A percentile compares a stretch with the other conserved stretches of the same genome.
phyloP scores from a whole-genome alignment of 1,140 invertebrate species.

The Drosophila kikkawai region DNA sequence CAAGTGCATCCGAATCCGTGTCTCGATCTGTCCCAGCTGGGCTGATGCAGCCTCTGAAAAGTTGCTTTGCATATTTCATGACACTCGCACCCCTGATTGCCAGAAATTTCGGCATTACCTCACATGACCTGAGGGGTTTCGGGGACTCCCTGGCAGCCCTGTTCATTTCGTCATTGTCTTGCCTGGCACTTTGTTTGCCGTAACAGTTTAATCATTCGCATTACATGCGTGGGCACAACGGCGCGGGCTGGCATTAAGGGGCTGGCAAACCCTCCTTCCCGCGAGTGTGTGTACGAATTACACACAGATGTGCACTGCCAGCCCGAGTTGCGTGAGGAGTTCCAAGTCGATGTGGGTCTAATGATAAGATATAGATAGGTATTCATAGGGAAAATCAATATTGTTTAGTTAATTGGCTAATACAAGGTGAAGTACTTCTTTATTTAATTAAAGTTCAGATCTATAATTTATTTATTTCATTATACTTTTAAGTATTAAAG shows the following conservation, averaged over 20 bases:
- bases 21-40: conserved; percentile 54
- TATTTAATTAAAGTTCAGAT: too few relatives aligned
- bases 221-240: conserved; percentile 56
- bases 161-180: conserved; percentile 78
- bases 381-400: neutral
- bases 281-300: conserved; percentile 43
- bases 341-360: neutral
- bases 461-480: neutral
- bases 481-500: neutral
- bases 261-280: neutral
- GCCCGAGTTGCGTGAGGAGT: conserved; percentile 19
- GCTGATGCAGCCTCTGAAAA: conserved; percentile 54
- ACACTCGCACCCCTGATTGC: conserved; percentile 58
- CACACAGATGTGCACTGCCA: conserved; percentile 24
- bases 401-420: neutral
- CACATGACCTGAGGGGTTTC: conserved; percentile 62
- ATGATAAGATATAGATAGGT: neutral
- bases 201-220: conserved; percentile 78
- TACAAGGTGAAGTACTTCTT: too few relatives aligned
- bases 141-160: conserved; percentile 20
- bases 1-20: conserved; percentile 46
- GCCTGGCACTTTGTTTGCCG: conserved; percentile 68
- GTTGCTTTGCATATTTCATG: conserved; percentile 78
- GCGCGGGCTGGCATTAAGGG: neutral
- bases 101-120: conserved; percentile 69